Evolutionary conservation across 2,113 vertebrate genomes (phyloP), one percentile per base, ranked within the genome.

Genomic region (Acanthochromis polyacanthus): DNA sequence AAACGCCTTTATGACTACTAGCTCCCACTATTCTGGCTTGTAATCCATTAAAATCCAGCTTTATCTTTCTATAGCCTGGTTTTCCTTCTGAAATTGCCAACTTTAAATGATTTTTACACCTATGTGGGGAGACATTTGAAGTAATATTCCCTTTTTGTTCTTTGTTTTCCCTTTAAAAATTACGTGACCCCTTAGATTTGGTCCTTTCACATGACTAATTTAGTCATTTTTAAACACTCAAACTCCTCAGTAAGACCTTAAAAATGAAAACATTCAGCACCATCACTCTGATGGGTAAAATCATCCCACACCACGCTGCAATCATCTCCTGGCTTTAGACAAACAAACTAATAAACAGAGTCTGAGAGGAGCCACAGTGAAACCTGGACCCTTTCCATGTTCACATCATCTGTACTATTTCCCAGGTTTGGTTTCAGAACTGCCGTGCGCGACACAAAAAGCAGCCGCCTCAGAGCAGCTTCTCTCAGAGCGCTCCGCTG

Each of bases 401-500:
- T 85, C 65, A 73, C 66, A 15, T 59, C 11, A 14, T 64, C 56
- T 57, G 11, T 46, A 4, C 48, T 20, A 7, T 50, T 69, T 75
- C 68, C 23, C 71, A 99, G 97, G 97, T 99, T 90, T 99, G 97
- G 97, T 99, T 99, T 96, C 97, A 99, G 93, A 99, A 99, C 95
- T 99, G 97, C 93, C 92, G 97, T 81, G 97, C 97, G 0, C 96
- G 97, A 73, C 97, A 99, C 95, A 99, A 99, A 98, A 98, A 98
- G 94, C 96, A 97, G 92, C 96, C 96, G 1, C 96, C 95, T 6
- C 97, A 95, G 89, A 95, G 95, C 86, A 83, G 95, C 0, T 96
- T 95, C 1, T 94, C 95, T 0, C 96, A 95, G 46, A 95, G 95
- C 61, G 93, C 95, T 0, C 94, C 96, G 19, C 95, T 95, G 4